phyloP scores from a whole-genome alignment of 2,888 invertebrate genomes.

The Cephonodes hylas region DNA sequence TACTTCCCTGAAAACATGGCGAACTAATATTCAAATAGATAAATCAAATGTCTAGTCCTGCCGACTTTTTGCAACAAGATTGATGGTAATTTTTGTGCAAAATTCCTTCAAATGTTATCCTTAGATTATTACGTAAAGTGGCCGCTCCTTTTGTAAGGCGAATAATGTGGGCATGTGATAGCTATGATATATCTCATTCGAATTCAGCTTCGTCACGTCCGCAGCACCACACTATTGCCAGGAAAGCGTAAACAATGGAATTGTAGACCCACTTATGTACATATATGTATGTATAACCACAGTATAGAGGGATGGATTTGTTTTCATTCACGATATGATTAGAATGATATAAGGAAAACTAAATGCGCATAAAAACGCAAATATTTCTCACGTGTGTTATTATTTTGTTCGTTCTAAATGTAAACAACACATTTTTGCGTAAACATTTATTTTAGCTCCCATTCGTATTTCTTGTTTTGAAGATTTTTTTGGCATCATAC shows the following conservation, averaged over 20 bases:
- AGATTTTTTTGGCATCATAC: not conserved
- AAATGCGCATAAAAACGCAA: not conserved
- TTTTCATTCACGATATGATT: not conserved
- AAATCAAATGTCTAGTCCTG: slow-evolving; percentile 63
- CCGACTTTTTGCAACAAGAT: slow-evolving; percentile 65
- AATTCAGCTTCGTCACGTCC: slow-evolving; percentile 62
- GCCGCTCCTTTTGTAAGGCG: slow-evolving; percentile 44
- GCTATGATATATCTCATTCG: slow-evolving; percentile 38
- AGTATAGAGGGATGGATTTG: not conserved
- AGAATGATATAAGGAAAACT: not conserved
- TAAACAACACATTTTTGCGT: not conserved
- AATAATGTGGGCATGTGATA: slow-evolving; percentile 52
- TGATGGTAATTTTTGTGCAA: slow-evolving; percentile 61
- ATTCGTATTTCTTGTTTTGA: not conserved
- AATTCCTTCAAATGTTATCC: slow-evolving; percentile 53
- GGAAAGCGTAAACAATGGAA: slow-evolving; percentile 36
- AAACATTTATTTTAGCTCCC: not conserved
- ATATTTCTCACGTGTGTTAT: not conserved
- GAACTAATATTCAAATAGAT: slow-evolving; percentile 73
- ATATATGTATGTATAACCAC: not conserved
- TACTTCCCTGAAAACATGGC: slow-evolving; percentile 39
- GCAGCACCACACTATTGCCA: slow-evolving; percentile 26
- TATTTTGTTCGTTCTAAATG: not conserved
- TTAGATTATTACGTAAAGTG: slow-evolving; percentile 47
- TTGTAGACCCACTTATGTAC: not conserved